Evolutionary conservation across 2,888 invertebrate species (phyloP).

Genomic region (Bombylius discolor): DNA sequence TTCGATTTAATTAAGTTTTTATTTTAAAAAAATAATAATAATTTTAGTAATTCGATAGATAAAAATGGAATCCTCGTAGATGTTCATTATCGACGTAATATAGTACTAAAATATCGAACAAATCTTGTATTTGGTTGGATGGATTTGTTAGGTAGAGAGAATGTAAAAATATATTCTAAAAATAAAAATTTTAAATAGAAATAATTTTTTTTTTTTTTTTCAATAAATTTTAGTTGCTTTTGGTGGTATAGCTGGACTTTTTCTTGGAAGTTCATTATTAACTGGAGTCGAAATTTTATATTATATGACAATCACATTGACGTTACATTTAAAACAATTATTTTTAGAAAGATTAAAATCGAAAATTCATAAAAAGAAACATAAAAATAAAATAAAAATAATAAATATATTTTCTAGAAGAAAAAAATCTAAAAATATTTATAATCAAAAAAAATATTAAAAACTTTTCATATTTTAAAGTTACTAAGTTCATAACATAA

Average conservation of each 20-base stretch:
- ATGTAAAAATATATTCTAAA: background rate
- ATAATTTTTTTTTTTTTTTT: background rate
- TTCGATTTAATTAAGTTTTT: background rate
- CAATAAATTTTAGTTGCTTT: slow-evolving; percentile 31
- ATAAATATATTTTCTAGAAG: no score
- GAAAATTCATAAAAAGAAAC: background rate
- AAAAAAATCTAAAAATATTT: no score
- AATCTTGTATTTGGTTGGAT: slow-evolving; percentile 38
- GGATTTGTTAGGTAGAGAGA: slow-evolving; percentile 34
- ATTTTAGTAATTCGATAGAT: background rate
- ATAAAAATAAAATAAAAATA: no score
- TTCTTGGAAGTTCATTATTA: slow-evolving; percentile 37
- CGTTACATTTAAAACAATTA: slow-evolving; percentile 20
- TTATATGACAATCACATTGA: slow-evolving; percentile 28
- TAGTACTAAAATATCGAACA: slow-evolving; percentile 37
- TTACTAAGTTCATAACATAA: no score
- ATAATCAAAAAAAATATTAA: no score
- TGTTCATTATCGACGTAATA: slow-evolving; percentile 34
- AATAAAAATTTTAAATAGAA: background rate
- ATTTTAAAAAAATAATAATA: no score
- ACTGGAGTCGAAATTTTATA: slow-evolving; percentile 38
- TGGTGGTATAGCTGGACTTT: slow-evolving; percentile 39
- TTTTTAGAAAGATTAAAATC: background rate
- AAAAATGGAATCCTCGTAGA: slow-evolving; percentile 22
- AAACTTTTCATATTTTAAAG: no score